Base-by-base conservation (phyloP, 1,140 invertebrate species). In the Eciton burchellii region DNA sequence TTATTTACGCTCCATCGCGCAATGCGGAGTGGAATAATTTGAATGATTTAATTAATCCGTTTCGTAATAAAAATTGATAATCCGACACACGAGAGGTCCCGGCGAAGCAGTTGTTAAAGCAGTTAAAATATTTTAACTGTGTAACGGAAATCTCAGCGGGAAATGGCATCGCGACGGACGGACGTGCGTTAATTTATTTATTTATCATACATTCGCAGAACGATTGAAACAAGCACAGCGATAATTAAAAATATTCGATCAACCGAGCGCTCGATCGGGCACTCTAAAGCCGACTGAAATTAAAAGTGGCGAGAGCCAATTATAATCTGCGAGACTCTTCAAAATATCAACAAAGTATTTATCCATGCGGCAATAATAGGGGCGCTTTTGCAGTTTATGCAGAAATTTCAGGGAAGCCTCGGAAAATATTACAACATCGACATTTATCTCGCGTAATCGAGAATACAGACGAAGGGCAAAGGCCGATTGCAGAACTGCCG, bases 171-270 rank as follows among this genome's bases (percentile, higher is more conserved):
- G 12, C 43, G 19, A 59, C 66, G 57, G 26, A 73, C 57, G 81
- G 84, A 29, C 9, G 21, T 14, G 45, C 35, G 45, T 29, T 35
- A 35, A 65, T 84, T 89, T 84, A 89, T 89, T 88, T 87, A 88
- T 90, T 88, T 88, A 89, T 63, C 65, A 24, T 62, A 41, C 63
- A 41, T 66, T 57, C 56, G 47, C 2, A 66, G 54, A 54, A 45
- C 77, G 26, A 59, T 59, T 49, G 62, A 52, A 1, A 63, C 82
- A 81, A 70, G 66, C 70, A 79, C 70, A 45, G 56, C 14, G 29
- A 68, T 92, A 91, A 92, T 92, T 92, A 91, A 91, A 92, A 92
- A 91, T 92, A 91, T 91, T 90, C 87, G 89, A 91, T 91, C 89
- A 89, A 85, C 87, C 63, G 41, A 56, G 73, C 63, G 76, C 63